phyloP scores from a whole-genome alignment of 2,797 vertebrate species.

The Silurus lanzhouensis region DNA sequence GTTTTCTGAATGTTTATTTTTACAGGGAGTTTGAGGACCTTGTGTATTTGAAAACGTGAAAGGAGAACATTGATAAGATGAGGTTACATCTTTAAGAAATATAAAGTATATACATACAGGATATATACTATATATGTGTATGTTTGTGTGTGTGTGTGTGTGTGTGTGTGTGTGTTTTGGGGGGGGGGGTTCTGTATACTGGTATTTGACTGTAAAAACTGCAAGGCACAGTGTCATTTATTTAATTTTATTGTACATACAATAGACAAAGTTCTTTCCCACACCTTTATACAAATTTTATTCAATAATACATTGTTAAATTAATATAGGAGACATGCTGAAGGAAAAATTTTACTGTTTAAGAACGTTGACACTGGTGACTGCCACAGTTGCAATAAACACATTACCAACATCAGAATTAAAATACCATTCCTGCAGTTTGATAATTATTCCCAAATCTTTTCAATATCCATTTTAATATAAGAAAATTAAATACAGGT shows the following conservation, averaged over 20 bases:
- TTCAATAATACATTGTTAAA: neutral
- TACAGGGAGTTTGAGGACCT: conserved; percentile 8
- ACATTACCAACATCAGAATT: neutral
- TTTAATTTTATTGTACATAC: neutral
- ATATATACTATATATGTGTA: neutral
- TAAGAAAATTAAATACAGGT: neutral
- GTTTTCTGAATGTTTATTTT: conserved; percentile 12
- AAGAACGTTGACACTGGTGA: neutral
- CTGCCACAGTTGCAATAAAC: neutral
- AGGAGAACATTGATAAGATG: neutral
- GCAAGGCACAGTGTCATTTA: neutral
- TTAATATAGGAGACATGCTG: neutral
- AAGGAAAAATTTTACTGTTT: neutral
- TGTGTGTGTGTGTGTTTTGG: no score
- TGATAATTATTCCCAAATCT: no score
- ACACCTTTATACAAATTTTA: neutral
- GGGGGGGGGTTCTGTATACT: no score
- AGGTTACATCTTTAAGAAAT: neutral
- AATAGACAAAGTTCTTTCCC: neutral
- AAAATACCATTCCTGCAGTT: no score
- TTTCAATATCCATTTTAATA: no score
- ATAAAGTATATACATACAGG: neutral
- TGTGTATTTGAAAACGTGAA: no score
- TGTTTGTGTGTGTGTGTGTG: no score
- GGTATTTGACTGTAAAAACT: no score